Evolutionary conservation across 2,888 invertebrate species (phyloP).

Genomic region (Coenonympha arcania): DNA sequence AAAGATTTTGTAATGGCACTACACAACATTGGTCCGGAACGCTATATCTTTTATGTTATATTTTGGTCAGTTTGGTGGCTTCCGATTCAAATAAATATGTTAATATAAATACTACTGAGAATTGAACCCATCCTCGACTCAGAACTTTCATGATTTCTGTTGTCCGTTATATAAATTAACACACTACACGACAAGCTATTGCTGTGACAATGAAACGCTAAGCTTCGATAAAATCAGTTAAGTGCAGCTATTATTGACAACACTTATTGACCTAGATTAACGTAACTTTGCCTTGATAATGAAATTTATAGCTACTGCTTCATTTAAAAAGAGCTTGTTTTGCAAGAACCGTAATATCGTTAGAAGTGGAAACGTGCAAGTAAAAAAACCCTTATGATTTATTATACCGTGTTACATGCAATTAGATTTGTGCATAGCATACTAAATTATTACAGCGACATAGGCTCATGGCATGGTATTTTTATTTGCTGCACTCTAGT

Average conservation of each 20-base stretch:
- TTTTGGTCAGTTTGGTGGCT: too few relatives aligned
- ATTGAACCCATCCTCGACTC: too few relatives aligned
- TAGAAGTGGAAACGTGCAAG: background rate
- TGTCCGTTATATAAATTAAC: background rate
- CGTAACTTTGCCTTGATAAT: background rate
- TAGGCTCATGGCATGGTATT: background rate
- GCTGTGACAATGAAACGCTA: conserved; percentile 12
- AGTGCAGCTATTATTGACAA: conserved; percentile 1
- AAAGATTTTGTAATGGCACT: too few relatives aligned
- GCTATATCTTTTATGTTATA: too few relatives aligned
- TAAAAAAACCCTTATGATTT: too few relatives aligned
- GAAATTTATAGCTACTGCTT: background rate
- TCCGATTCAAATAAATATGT: too few relatives aligned
- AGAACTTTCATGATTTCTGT: background rate
- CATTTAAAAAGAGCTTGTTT: background rate
- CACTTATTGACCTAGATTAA: background rate
- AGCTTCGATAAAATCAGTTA: conserved; percentile 16
- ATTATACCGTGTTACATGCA: background rate
- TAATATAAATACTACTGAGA: too few relatives aligned
- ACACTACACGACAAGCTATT: background rate
- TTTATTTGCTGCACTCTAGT: background rate
- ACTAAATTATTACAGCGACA: background rate
- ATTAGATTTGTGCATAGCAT: background rate
- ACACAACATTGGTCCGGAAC: too few relatives aligned
- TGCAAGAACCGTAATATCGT: background rate